Percentiles rank a stretch among this genome's conserved stretches.
phyloP scores from a whole-genome alignment of 2,113 vertebrate species.

The Chiloscyllium plagiosum region DNA sequence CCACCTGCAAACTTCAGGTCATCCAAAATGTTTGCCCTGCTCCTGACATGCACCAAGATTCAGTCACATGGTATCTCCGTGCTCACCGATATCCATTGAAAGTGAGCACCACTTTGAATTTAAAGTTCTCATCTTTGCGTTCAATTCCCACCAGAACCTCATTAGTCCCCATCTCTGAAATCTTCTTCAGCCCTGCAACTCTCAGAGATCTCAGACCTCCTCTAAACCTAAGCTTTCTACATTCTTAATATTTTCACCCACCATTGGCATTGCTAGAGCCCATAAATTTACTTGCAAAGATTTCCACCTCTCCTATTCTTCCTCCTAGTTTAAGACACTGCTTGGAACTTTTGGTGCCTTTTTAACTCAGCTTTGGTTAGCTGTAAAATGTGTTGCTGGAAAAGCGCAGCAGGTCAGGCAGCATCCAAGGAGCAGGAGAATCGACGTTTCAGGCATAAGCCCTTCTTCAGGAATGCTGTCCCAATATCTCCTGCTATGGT shows the following conservation, averaged over 20 bases:
- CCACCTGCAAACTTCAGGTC: neutral
- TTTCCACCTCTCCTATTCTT: neutral
- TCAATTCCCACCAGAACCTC: neutral
- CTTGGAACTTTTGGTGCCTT: neutral
- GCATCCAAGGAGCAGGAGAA: too few relatives aligned
- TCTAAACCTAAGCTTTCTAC: neutral
- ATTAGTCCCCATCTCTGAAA: neutral
- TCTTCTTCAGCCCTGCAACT: neutral
- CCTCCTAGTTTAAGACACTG: neutral
- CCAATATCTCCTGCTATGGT: neutral
- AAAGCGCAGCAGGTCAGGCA: too few relatives aligned
- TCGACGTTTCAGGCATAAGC: too few relatives aligned
- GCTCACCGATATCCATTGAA: neutral
- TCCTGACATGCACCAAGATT: neutral
- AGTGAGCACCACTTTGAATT: neutral
- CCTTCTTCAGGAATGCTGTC: neutral
- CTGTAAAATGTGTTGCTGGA: too few relatives aligned
- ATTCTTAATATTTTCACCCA: neutral
- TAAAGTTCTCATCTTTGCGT: neutral
- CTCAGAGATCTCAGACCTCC: neutral
- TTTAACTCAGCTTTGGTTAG: neutral
- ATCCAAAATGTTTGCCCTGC: neutral
- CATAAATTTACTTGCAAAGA: neutral
- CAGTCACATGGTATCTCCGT: neutral
- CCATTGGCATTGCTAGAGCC: neutral